Base-by-base conservation (phyloP, 1,140 invertebrate genomes). In the Drosophila bocqueti region DNA sequence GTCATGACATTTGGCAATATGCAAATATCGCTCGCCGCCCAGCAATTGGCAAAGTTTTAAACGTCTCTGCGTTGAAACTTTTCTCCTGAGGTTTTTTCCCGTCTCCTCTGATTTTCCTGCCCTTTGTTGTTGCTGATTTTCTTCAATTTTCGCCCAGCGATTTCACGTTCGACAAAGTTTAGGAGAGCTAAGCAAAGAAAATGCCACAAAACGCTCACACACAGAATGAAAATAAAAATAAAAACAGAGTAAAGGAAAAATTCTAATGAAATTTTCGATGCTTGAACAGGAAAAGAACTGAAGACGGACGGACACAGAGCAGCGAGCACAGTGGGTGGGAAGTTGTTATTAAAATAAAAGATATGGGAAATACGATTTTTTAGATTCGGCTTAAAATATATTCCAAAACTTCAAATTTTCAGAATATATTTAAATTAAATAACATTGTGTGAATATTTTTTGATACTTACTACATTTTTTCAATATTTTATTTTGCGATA, bases 151-250 rank as follows among this genome's bases (percentile, higher is more conserved):
- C 68, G 64, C 61, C 76, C 76, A 69, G 69, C 90, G 90, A 91
- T 91, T 91, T 91, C 83, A 92, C 90, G 90, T 91, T 89, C 85
- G 82, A 91, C 78, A 89, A 92, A 91, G 77, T 92, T 92, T 76
- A 81, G 71, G 69, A 91, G 90, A 81, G 90, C 90, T 90, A 81
- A 83, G 89, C 76, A 91, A 91, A 91, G 89, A 91, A 74, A 68
- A 78, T 24, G 74, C 65, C 74, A 60, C 68, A 55, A 77, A 57
- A 52, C 49, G 36, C 67, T 36, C 47, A 79, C 45, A 77, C 45
- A 46, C 29, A 60, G 4, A 21, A 59, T 62, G 52, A 68, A 91
- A 80, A 87, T 73, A 43, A 49, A 73, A 54, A 57, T 54, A 69
- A 60, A 40, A 80, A 67, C 67, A 52, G 42, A 45, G 36, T 38